These are phyloP conservation scores for Spilogale gracilis DNA, from an alignment of 2,113 vertebrate genomes.

Conservation along the genomic window DNA sequence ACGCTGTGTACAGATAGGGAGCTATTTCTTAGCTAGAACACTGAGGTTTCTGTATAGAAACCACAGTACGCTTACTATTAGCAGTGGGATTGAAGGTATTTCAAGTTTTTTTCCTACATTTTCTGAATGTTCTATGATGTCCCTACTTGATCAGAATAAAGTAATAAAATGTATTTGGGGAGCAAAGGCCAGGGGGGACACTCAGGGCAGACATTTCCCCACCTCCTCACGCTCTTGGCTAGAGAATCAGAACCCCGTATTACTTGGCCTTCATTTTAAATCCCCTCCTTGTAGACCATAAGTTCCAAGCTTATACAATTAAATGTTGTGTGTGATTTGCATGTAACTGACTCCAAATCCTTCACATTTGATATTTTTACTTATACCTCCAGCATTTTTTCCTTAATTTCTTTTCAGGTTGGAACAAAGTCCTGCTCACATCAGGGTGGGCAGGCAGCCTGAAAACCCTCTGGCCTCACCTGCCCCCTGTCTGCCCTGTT, in stretches of 20 bases:
- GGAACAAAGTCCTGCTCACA: not conserved
- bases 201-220: not conserved
- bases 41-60: not conserved
- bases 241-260: not conserved
- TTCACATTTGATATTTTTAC: not conserved
- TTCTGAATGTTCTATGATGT: not conserved
- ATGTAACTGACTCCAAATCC: not conserved
- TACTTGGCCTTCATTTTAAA: not conserved
- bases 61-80: not conserved
- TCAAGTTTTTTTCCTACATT: not conserved
- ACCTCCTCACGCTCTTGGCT: not conserved
- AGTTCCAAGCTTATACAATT: not conserved
- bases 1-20: too few relatives aligned
- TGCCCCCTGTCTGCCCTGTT: too few relatives aligned
- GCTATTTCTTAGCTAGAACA: not conserved
- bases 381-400: not conserved
- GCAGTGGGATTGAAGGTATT: not conserved
- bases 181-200: not conserved
- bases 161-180: not conserved
- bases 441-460: not conserved
- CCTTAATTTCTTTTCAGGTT: not conserved
- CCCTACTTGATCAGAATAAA: not conserved
- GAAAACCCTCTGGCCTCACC: not conserved
- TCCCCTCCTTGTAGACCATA: not conserved
- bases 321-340: not conserved